These are phyloP conservation scores for Chaetoderma sp. DNA, from an alignment of 2,888 invertebrate genomes.

Conservation along the genomic window DNA sequence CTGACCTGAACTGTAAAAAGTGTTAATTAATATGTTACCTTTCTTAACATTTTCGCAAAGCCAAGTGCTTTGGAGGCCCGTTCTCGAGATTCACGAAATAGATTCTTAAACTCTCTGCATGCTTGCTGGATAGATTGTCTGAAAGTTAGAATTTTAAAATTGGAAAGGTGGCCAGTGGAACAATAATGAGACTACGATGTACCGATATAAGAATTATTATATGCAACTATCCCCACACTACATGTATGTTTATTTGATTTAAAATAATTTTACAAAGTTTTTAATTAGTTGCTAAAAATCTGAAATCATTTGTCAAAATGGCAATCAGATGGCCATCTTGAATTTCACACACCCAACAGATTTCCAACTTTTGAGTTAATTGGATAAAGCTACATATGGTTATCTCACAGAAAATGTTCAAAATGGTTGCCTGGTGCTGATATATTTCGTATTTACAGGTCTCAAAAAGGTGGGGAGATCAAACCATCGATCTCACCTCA, in stretches of 20 bases:
- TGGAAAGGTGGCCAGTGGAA: background rate
- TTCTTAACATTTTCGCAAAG: constrained; percentile 82
- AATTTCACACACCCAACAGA: background rate
- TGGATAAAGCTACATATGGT: background rate
- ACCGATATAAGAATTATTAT: too few species aligned
- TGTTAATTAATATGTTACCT: constrained; percentile 56
- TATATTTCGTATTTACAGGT: too few species aligned
- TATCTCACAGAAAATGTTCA: background rate
- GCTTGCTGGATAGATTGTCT: constrained; percentile 75
- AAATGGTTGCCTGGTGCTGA: too few species aligned
- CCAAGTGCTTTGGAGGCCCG: constrained; percentile 83
- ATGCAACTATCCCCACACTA: too few species aligned
- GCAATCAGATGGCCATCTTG: background rate
- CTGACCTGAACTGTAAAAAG: too few species aligned
- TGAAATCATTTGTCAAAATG: constrained; percentile 1
- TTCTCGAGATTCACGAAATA: constrained; percentile 84
- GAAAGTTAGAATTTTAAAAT: constrained; percentile 17
- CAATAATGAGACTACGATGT: too few species aligned
- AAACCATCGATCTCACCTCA: too few species aligned
- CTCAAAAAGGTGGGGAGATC: too few species aligned
- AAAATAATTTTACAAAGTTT: too few species aligned
- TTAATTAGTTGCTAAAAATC: constrained; percentile 10
- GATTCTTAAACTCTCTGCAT: constrained; percentile 83
- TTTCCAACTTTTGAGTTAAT: background rate
- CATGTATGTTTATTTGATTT: constrained; percentile 15